These are phyloP conservation scores for Sapajus apella DNA, from an alignment of 2,113 vertebrate genomes.

Conservation along the genomic window DNA sequence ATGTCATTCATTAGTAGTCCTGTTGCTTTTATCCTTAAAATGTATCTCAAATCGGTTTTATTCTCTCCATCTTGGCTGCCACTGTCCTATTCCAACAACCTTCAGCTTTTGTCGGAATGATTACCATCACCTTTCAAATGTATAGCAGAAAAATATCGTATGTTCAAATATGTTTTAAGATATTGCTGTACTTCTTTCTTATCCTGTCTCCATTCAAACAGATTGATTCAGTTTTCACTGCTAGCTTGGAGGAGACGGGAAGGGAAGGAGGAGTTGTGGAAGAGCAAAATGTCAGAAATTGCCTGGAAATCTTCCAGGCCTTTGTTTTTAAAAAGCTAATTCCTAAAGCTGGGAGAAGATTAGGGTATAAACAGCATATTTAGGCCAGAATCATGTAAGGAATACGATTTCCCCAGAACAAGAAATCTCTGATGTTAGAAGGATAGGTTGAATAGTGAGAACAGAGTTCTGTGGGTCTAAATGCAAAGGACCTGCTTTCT, in stretches of 20 bases:
- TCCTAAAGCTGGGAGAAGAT: not conserved
- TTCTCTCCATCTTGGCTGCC: no score
- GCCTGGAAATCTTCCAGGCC: not conserved
- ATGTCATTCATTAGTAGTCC: no score
- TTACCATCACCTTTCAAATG: not conserved
- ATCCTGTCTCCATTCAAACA: not conserved
- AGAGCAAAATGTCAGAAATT: not conserved
- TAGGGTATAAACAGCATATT: not conserved
- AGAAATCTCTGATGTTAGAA: not conserved
- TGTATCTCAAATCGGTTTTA: no score
- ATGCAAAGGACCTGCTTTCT: not conserved
- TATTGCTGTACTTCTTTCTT: not conserved
- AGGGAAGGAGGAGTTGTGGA: not conserved
- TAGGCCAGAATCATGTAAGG: not conserved
- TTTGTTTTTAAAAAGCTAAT: not conserved
- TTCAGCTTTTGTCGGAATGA: not conserved
- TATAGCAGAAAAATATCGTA: not conserved
- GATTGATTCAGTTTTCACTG: not conserved
- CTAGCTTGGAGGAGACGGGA: not conserved
- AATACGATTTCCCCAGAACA: conserved; percentile 1
- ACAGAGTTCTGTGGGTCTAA: not conserved
- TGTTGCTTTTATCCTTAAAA: no score
- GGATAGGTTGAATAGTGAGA: not conserved
- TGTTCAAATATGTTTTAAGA: not conserved
- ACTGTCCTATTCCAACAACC: not conserved